These are phyloP conservation scores for Pyrrhosoma nymphula DNA, from an alignment of 2,888 invertebrate genomes.

Conservation along the genomic window DNA sequence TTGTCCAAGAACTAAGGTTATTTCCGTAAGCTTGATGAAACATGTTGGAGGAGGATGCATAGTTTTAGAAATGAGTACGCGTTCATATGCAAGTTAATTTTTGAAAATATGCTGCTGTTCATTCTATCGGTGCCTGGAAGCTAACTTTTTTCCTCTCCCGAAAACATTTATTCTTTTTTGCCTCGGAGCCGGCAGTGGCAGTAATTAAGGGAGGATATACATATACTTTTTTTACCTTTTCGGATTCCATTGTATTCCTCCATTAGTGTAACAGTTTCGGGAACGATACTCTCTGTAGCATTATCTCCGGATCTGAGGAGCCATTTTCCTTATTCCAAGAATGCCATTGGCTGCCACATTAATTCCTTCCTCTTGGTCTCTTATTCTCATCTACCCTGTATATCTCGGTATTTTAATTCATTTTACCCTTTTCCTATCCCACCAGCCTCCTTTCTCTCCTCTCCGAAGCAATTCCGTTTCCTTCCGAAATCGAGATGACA, in stretches of 20 bases:
- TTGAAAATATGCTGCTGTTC: no score
- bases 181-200: neutral
- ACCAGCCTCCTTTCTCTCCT: neutral
- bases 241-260: neutral
- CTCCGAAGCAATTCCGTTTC: neutral
- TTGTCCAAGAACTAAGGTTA: no score
- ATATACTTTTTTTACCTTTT: neutral
- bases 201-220: neutral
- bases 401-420: slow-evolving; percentile 29
- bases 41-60: no score
- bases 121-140: neutral
- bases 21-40: no score
- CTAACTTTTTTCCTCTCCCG: neutral
- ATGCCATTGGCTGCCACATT: neutral
- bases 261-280: neutral
- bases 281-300: neutral
- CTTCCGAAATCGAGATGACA: slow-evolving; percentile 17
- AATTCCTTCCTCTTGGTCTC: neutral
- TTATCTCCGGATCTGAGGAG: neutral
- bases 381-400: neutral
- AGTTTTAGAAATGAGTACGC: no score
- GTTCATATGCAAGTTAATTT: no score
- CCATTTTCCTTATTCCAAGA: slow-evolving; percentile 6
- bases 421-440: neutral
- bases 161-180: neutral